Evolutionary conservation across 2,797 vertebrate species (phyloP), one percentile per base, ranked within the genome.

Genomic region (Pagetopsis macropterus): DNA sequence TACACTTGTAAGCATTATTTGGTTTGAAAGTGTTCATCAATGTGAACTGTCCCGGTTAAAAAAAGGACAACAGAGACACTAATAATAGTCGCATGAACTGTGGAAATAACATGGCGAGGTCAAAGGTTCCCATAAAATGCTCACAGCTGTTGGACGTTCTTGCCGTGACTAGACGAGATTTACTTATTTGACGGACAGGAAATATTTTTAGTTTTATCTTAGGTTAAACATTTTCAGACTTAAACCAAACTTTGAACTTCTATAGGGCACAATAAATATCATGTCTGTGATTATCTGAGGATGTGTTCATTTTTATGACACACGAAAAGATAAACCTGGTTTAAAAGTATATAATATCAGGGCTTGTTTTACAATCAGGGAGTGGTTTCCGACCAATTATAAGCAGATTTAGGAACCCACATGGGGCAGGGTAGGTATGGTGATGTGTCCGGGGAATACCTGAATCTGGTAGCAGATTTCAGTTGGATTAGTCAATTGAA

Each of bases 181-280:
- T 4, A 15, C 2, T 49, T 40, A 58, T 5, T 46, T 13, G 8
- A 75, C 43, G 41, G 3, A 49, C n/a, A 1, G 17, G 16, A 71
- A 37, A 12, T 14, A 27, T 27, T 4, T 3, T 27, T 27, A 27
- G 23, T 19, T 75, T 61, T 33, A 51, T 17, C 5, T 15, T 54
- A 0, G 19, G 23, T 86, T 77, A 86, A 86, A 75, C 50, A 82
- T 81, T 86, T 44, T 58, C 57, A 74, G 65, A 58, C 60, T 27
- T 31, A 58, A 55, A 67, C 72, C 37, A 83, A 81, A 86, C 88
- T 87, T 91, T 90, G 78, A 19, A 87, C 80, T 10, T 4, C 15
- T 14, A 2, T 21, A 8, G 10, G 1, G 52, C n/a, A 64, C 3
- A 19, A 15, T 56, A 45, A 5, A 23, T 14, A 7, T 57, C 2